phyloP scores from a whole-genome alignment of 1,140 invertebrate genomes.

The Polyergus mexicanus region DNA sequence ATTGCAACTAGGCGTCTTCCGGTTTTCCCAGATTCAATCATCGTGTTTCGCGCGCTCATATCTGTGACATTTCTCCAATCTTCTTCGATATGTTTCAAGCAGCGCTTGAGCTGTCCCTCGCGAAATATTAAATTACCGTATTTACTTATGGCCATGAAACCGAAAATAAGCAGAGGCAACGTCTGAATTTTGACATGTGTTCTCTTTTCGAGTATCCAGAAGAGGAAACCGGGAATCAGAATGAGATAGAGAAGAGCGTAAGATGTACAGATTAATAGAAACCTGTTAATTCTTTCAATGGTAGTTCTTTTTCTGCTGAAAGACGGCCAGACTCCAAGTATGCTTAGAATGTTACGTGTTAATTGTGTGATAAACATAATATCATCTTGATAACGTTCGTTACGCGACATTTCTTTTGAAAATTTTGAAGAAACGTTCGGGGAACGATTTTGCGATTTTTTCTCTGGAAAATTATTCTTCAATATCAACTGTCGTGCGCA shows the following conservation, averaged over 20 bases:
- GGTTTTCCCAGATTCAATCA: constrained; percentile 71
- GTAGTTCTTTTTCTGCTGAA: neutral
- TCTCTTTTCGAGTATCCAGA: constrained; percentile 21
- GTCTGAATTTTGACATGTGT: constrained; percentile 39
- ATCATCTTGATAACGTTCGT: constrained; percentile 42
- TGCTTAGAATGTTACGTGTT: neutral
- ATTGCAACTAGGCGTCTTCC: constrained; percentile 69
- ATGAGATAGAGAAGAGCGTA: constrained; percentile 2
- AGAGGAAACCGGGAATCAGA: constrained; percentile 18
- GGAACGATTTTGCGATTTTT: neutral
- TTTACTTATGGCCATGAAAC: constrained; percentile 72
- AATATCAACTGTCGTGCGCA: neutral
- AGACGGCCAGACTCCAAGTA: constrained; percentile 45
- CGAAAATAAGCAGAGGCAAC: constrained; percentile 74
- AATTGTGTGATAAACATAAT: constrained; percentile 29
- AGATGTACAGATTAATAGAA: neutral
- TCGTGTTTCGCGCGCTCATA: constrained; percentile 50
- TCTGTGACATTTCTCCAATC: constrained; percentile 70
- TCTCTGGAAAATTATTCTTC: neutral
- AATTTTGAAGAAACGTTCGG: neutral
- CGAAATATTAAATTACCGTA: constrained; percentile 70
- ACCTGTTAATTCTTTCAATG: neutral
- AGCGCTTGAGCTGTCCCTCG: constrained; percentile 67
- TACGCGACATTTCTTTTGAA: neutral
- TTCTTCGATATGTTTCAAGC: constrained; percentile 73